Percentiles rank a stretch among this genome's conserved stretches.
Conservation (phyloP, 2,888 invertebrate genomes). For the Lucinisca nassula region DNA sequence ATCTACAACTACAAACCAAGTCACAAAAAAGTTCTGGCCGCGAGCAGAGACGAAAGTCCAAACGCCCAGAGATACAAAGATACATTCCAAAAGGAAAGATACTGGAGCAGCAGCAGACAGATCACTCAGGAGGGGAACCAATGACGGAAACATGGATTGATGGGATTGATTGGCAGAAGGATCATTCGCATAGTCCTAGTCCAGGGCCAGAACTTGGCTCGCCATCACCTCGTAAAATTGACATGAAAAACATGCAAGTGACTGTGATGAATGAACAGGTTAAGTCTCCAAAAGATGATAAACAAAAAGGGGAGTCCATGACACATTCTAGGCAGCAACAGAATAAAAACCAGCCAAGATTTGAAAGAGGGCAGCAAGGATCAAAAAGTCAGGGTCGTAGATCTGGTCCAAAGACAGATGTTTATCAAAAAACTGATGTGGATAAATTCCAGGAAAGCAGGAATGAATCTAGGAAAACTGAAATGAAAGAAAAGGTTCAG, state of each 20-base stretch:
- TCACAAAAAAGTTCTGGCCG: conserved; percentile 26
- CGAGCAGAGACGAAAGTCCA: conserved; percentile 56
- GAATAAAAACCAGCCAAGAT: not conserved
- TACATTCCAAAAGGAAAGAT: conserved; percentile 82
- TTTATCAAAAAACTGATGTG: not conserved
- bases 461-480: not conserved
- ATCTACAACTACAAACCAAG: conserved; percentile 43
- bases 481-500: not conserved
- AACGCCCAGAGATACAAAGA: conserved; percentile 81
- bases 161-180: conserved; percentile 23
- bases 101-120: conserved; percentile 70
- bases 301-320: conserved; percentile 21
- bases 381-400: conserved; percentile 63
- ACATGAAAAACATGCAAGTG: conserved; percentile 77
- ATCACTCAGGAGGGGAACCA: conserved; percentile 47
- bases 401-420: conserved; percentile 53
- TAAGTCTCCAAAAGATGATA: not conserved
- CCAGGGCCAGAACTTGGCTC: conserved; percentile 34
- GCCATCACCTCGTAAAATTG: conserved; percentile 62
- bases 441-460: not conserved
- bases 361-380: conserved; percentile 36
- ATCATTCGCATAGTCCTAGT: conserved; percentile 41
- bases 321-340: conserved; percentile 24
- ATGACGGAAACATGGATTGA: conserved; percentile 45
- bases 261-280: conserved; percentile 74